phyloP scores from a whole-genome alignment of 2,797 vertebrate genomes.

The Rhinogobio ventralis region DNA sequence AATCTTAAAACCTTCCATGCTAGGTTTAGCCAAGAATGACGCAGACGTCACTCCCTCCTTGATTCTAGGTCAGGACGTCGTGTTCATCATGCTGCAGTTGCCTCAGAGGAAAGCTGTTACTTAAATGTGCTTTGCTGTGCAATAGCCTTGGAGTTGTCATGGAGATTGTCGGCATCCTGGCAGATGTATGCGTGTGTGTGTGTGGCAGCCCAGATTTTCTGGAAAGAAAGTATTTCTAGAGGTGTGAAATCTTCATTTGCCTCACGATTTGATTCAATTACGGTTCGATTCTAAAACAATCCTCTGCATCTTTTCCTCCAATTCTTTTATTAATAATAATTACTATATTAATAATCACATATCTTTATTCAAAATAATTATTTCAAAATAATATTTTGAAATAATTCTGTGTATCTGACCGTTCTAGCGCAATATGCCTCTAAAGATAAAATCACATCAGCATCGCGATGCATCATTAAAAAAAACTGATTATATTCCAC shows the following conservation, averaged over 20 bases:
- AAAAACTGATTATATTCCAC: not conserved
- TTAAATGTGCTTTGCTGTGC: conserved; percentile 36
- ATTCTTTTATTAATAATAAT: not conserved
- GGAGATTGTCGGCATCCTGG: conserved; percentile 40
- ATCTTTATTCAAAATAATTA: not conserved
- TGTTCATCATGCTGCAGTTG: conserved; percentile 13
- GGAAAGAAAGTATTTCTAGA: not conserved
- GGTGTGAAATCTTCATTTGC: not conserved
- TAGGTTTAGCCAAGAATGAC: conserved; percentile 26
- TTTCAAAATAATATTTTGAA: not conserved
- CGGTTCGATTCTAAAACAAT: not conserved
- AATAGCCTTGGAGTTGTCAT: conserved; percentile 43
- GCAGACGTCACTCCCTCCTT: not conserved
- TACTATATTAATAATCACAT: not conserved
- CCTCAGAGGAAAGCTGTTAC: conserved; percentile 48
- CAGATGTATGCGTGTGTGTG: not conserved
- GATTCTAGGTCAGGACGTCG: conserved; percentile 29
- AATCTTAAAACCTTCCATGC: not conserved
- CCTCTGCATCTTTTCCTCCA: not conserved
- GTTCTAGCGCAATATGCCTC: not conserved
- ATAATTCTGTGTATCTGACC: not conserved
- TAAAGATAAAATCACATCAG: not conserved
- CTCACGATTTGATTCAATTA: not conserved
- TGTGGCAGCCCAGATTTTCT: not conserved
- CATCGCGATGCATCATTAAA: not conserved